These are phyloP conservation scores for Hydraecia micacea DNA, from an alignment of 2,888 invertebrate genomes.

Conservation along the genomic window DNA sequence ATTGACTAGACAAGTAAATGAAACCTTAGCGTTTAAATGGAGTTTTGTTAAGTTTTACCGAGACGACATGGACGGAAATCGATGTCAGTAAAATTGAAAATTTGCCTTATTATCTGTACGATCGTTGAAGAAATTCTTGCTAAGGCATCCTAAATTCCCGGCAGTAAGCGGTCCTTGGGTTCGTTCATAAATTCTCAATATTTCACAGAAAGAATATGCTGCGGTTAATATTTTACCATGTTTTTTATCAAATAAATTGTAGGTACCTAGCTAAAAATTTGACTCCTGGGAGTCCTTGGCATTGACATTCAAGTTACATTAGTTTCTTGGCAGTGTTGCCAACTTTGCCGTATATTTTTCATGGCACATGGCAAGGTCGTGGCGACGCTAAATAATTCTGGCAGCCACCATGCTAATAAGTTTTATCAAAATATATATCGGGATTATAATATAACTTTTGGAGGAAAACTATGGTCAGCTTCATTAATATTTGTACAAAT, in stretches of 20 bases:
- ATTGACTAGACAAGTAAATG: background rate
- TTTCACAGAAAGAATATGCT: background rate
- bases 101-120: background rate
- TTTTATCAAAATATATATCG: conserved; percentile 42
- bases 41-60: background rate
- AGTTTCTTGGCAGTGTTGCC: conserved; percentile 63
- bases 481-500: conserved; percentile 19
- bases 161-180: background rate
- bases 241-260: conserved; percentile 8
- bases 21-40: background rate
- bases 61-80: background rate
- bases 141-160: background rate
- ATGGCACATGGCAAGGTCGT: conserved; percentile 58
- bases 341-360: conserved; percentile 60
- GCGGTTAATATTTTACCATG: background rate
- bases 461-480: conserved; percentile 9
- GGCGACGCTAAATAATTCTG: conserved; percentile 34
- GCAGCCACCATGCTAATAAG: conserved; percentile 27
- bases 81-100: conserved; percentile 4
- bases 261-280: background rate
- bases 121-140: background rate
- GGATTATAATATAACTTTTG: conserved; percentile 11
- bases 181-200: background rate
- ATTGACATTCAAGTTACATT: conserved; percentile 63
- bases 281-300: conserved; percentile 55